phyloP scores from a whole-genome alignment of 2,113 vertebrate species.

The pig (Sus scrofa) region DNA sequence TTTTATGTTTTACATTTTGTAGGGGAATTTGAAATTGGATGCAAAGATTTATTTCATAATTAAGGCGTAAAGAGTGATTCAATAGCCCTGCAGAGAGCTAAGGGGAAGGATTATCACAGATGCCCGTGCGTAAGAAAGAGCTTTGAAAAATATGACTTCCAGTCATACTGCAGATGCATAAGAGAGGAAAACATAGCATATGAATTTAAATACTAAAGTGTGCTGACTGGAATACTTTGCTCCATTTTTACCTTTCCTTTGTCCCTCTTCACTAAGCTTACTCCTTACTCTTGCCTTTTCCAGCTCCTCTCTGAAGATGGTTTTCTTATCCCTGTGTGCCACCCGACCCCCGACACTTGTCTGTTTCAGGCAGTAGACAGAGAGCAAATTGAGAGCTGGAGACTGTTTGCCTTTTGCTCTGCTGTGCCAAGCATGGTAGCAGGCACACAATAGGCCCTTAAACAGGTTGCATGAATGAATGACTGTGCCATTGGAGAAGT shows the following conservation, averaged over 20 bases:
- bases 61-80: conserved; percentile 73
- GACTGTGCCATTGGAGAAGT: neutral
- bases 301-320: neutral
- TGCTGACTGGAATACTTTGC: neutral
- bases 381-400: neutral
- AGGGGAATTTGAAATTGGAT: conserved; percentile 60
- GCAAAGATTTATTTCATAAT: conserved; percentile 78
- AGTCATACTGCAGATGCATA: neutral
- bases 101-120: conserved; percentile 46
- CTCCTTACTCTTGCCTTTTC: neutral
- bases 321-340: neutral
- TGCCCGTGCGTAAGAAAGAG: conserved; percentile 29
- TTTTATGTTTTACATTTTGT: conserved; percentile 75
- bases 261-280: neutral
- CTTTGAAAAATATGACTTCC: conserved; percentile 62
- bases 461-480: neutral
- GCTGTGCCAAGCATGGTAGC: neutral
- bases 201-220: conserved; percentile 18
- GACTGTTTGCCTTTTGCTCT: neutral
- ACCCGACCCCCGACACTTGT: neutral
- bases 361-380: neutral
- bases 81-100: neutral
- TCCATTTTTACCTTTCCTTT: neutral
- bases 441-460: neutral
- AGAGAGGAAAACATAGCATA: neutral